Evolutionary conservation across 2,113 vertebrate species (phyloP), one percentile per base, ranked within the genome.

Genomic region (Myocastor coypus): DNA sequence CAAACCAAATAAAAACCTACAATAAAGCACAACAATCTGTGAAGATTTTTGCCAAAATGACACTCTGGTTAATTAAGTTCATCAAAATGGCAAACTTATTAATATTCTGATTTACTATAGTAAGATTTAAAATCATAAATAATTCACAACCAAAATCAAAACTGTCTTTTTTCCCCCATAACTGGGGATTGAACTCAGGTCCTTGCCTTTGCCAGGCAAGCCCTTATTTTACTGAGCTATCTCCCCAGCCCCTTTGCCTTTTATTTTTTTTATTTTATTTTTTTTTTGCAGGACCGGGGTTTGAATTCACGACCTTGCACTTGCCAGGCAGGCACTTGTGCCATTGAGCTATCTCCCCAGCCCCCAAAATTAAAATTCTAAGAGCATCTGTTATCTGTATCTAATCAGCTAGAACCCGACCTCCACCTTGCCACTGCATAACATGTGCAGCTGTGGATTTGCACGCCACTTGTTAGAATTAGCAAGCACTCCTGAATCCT

Each of bases 381-480:
- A 92, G 85, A 61, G 9, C 88, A 86, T 64, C 24, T 73, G 66
- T 80, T 85, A 93, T 95, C 55, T 94, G 30, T 24, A 92, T 75
- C 73, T 68, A 97, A 64, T 32, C 94, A 91, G 40, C 66, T 83
- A 94, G 34, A 96, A 24, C 57, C 59, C 92, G 17, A 83, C 22
- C 77, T 83, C 84, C 32, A 81, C 86, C 26, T 82, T 83, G 73
- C 32, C 69, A 5, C 89, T 68, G 73, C 19, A 68, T 71, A 77
- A 80, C 69, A 75, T 61, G 57, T 42, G 52, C 57, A 61, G 66
- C 69, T 55, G 9, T 26, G 32, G 66, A 92, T 57, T 88, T 59
- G 68, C 46, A 82, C 0, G 80, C 19, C 8, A 68, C 55, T 78
- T 91, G 9, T 69, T 90, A 95, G 69, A 87, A 88, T 92, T 73